Evolutionary conservation across 2,113 vertebrate genomes (phyloP), one percentile per base, ranked within the genome.

Genomic region (Clinocottus analis): DNA sequence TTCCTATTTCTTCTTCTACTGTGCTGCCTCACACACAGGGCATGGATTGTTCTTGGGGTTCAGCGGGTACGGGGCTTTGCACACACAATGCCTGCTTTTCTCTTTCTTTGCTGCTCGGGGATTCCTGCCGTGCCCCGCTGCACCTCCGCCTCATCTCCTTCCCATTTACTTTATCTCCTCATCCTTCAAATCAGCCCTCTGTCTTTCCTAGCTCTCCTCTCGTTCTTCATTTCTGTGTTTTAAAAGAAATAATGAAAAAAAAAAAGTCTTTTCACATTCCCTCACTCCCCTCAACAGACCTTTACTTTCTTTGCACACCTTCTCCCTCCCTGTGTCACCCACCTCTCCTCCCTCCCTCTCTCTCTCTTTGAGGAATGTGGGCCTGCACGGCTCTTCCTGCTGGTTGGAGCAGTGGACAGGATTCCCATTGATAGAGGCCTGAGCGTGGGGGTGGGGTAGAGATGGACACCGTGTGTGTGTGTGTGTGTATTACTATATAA

Each of bases 341-440:
- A 3, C 76, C 76, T 82, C 67, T 83, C 80, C 79, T 63, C 83
- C 89, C 75, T 78, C 66, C 80, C 53, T 58, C 49, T 49, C 47
- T 49, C 87, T 85, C 87, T 76, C 78, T 89, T 84, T 74, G 86
- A 91, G 92, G 93, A 95, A 95, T 95, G 91, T 90, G 77, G 85
- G 80, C 89, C 87, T 84, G 89, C 78, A 37, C 51, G 25, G 85
- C 83, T 93, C 90, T 94, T 95, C 93, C 93, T 94, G 93, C 88
- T 79, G 77, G 80, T 82, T 63, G 62, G 73, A 77, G 83, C 87
- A 83, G 83, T 84, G 93, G 91, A 95, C 95, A 95, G 91, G 89
- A 94, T 92, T 94, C 92, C 94, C 93, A 95, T 95, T 95, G 93
- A 95, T 95, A 79, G 90, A 72, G 79, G 63, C 23, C 56, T 41